phyloP scores from a whole-genome alignment of 2,797 vertebrate species.

The Sebastolobus alascanus region DNA sequence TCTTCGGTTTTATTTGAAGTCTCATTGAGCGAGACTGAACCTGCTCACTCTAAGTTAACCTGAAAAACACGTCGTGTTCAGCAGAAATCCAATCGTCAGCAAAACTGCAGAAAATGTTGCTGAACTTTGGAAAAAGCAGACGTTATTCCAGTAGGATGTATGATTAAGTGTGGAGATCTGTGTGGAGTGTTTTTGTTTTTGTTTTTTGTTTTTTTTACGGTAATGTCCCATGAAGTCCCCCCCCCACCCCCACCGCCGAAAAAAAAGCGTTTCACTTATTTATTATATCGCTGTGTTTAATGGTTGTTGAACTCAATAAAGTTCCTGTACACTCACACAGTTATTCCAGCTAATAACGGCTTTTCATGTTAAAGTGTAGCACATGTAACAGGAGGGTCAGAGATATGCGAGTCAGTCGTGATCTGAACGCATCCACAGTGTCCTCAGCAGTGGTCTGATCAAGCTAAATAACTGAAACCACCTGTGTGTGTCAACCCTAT shows the following conservation, averaged over 20 bases:
- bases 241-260: fast-evolving
- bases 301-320: conserved; percentile 14
- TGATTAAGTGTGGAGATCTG: background rate
- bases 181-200: background rate
- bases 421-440: background rate
- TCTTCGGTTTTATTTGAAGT: conserved; percentile 2
- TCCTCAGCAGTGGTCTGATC: background rate
- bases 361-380: background rate
- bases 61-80: background rate
- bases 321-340: background rate
- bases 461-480: background rate
- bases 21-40: background rate
- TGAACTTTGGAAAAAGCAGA: background rate
- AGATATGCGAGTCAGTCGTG: background rate
- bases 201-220: background rate
- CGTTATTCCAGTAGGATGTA: fast-evolving
- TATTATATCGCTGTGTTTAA: conserved; percentile 57
- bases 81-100: background rate
- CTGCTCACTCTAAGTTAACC: background rate
- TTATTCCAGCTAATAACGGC: background rate
- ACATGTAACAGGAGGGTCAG: background rate
- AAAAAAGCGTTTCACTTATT: conserved; percentile 55
- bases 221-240: background rate
- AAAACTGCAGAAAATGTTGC: background rate
- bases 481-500: background rate